These are phyloP conservation scores for Papilio machaon DNA, from an alignment of 1,140 invertebrate genomes.

Conservation along the genomic window DNA sequence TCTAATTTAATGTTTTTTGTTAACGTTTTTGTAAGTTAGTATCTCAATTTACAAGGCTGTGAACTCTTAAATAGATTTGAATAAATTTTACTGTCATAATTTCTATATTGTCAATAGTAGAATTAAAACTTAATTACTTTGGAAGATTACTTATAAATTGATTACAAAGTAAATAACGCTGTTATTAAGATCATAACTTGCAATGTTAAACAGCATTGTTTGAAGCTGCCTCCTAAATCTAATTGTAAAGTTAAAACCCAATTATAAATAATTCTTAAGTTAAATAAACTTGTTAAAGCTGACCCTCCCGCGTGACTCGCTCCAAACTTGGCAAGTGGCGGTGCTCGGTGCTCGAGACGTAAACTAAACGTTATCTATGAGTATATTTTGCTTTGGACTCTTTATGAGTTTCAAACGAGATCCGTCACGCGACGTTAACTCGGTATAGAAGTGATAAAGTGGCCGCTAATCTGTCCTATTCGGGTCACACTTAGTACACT, in stretches of 20 bases:
- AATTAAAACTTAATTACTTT: neutral
- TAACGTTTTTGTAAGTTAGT: no score
- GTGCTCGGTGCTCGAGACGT: conserved; percentile 67
- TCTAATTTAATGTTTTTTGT: no score
- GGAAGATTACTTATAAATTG: neutral
- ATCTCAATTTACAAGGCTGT: no score
- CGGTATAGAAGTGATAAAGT: conserved; percentile 81
- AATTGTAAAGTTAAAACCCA: conserved; percentile 70
- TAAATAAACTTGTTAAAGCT: conserved; percentile 72
- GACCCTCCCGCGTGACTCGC: conserved; percentile 65
- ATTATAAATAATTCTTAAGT: conserved; percentile 74
- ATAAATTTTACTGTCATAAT: neutral
- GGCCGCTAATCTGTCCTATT: conserved; percentile 81
- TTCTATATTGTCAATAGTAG: neutral
- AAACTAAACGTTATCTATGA: conserved; percentile 79
- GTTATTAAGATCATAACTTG: conserved; percentile 31
- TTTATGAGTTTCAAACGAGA: conserved; percentile 81
- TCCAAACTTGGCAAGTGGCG: conserved; percentile 76
- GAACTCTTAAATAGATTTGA: neutral
- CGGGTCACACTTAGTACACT: conserved; percentile 80
- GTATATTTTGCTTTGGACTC: conserved; percentile 80
- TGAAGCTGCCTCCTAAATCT: conserved; percentile 47
- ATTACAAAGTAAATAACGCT: neutral
- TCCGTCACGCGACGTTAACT: conserved; percentile 81
- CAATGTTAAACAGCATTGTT: conserved; percentile 33